Percentiles rank a stretch among this genome's conserved stretches.
These are phyloP conservation scores for Mustela nigripes DNA, from an alignment of 2,113 vertebrate genomes.

Conservation along the genomic window DNA sequence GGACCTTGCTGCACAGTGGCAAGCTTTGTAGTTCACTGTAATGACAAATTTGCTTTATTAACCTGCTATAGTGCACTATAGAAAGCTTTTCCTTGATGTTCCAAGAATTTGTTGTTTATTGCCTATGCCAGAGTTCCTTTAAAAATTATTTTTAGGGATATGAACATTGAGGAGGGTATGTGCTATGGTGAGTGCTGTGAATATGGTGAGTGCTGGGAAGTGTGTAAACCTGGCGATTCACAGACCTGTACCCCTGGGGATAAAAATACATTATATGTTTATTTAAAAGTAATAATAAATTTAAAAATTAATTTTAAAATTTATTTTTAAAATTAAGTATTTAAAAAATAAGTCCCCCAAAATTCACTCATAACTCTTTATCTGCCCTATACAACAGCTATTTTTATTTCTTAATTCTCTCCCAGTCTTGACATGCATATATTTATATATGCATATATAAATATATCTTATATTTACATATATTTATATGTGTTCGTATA, in stretches of 20 bases:
- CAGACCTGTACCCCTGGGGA: no score
- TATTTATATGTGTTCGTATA: no score
- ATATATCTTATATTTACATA: not conserved
- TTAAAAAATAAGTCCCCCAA: not conserved
- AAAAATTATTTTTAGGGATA: not conserved
- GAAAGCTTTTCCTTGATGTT: conserved; percentile 54
- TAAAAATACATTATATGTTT: no score
- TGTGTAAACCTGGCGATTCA: no score
- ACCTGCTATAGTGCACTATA: not conserved
- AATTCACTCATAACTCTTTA: not conserved
- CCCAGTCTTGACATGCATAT: not conserved
- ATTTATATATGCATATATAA: no score
- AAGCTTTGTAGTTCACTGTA: conserved; percentile 36
- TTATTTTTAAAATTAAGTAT: not conserved
- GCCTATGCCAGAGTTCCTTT: not conserved
- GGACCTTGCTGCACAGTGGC: conserved; percentile 18
- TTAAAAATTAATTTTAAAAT: not conserved
- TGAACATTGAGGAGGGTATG: no score
- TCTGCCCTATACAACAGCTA: not conserved
- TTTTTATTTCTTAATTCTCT: conserved; percentile 26
- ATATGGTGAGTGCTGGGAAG: no score
- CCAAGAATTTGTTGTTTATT: conserved; percentile 31
- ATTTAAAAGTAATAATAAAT: no score
- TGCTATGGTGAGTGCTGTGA: no score
- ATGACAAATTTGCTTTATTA: conserved; percentile 56